Conservation (phyloP, 1,140 invertebrate genomes). For the Cydia fagiglandana region DNA sequence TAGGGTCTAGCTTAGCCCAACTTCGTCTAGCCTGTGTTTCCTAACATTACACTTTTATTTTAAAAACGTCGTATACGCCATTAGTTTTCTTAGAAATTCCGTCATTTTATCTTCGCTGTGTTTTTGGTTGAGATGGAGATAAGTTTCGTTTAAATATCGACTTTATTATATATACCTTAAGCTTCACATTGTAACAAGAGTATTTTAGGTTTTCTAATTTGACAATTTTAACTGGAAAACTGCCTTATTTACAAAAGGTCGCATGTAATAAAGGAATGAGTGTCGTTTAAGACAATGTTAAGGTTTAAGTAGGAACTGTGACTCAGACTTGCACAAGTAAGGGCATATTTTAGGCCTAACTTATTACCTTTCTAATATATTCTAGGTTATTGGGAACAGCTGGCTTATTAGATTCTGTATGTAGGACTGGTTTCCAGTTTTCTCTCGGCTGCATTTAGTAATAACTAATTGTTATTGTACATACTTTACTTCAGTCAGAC, state of each 20-base stretch:
- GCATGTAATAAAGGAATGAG: neutral
- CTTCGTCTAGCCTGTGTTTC: neutral
- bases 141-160: neutral
- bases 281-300: neutral
- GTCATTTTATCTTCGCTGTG: neutral
- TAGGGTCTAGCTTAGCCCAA: neutral
- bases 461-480: neutral
- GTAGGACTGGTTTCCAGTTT: neutral
- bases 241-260: neutral
- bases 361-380: slow-evolving; percentile 32
- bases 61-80: neutral
- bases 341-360: slow-evolving; percentile 24
- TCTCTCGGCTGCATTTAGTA: neutral
- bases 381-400: slow-evolving; percentile 12
- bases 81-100: neutral
- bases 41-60: neutral
- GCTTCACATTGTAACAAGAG: neutral
- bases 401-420: slow-evolving; percentile 2
- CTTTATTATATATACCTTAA: neutral
- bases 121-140: neutral
- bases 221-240: neutral
- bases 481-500: no score
- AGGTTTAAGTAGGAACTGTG: neutral
- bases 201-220: neutral
- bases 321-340: slow-evolving; percentile 20